These are phyloP conservation scores for Macroramphosus scolopax DNA, from an alignment of 2,797 vertebrate species.

Conservation along the genomic window DNA sequence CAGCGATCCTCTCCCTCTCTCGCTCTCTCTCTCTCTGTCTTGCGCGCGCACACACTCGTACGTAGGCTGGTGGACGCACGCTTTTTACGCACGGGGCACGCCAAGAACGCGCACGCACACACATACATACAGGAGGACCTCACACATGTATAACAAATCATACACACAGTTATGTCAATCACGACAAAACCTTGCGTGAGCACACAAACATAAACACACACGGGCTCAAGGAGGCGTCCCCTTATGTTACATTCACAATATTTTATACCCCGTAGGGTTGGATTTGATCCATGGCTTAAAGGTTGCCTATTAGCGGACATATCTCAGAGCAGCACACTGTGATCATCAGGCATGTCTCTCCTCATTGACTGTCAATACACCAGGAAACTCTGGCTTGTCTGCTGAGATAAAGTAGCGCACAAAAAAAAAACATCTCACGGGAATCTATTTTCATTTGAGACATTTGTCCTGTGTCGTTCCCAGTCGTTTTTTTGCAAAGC, in stretches of 20 bases:
- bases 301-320: constrained; percentile 73
- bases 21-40: constrained; percentile 33
- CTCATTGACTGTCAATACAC: constrained; percentile 39
- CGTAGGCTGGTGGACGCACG: constrained; percentile 45
- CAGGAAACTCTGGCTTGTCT: too few species aligned
- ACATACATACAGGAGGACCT: constrained; percentile 10
- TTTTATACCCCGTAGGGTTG: constrained; percentile 79
- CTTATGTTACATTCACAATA: constrained; percentile 72
- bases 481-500: constrained; percentile 47
- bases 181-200: too few species aligned
- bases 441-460: constrained; percentile 49
- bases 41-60: constrained; percentile 54
- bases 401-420: constrained; percentile 36
- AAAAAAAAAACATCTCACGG: constrained; percentile 30
- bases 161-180: too few species aligned
- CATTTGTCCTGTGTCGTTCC: constrained; percentile 45
- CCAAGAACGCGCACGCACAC: constrained; percentile 48
- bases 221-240: too few species aligned
- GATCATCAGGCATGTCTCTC: constrained; percentile 35
- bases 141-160: constrained; percentile 24
- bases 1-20: constrained; percentile 68
- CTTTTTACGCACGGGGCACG: constrained; percentile 62
- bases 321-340: constrained; percentile 69
- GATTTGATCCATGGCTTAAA: constrained; percentile 79
- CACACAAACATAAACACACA: constrained; percentile 16